Conservation (phyloP, 1,140 invertebrate genomes). For the Drosophila orena region DNA sequence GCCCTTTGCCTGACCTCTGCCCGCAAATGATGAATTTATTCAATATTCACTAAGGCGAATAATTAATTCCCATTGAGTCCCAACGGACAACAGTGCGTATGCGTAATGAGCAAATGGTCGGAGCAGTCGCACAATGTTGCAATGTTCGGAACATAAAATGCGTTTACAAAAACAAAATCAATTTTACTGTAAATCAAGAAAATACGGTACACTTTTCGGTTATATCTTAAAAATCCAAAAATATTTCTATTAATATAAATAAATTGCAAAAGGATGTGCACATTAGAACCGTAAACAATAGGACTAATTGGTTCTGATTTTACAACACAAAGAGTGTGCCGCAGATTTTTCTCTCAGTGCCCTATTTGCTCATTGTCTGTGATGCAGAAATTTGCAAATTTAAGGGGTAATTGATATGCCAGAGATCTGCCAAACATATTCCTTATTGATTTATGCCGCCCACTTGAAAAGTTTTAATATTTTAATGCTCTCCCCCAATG, state of each 20-base stretch:
- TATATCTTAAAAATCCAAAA: no score
- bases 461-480: slow-evolving; percentile 47
- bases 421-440: slow-evolving; percentile 15
- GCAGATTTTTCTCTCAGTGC: neutral
- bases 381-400: slow-evolving; percentile 13
- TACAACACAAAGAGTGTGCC: no score
- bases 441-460: slow-evolving; percentile 43
- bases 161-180: neutral
- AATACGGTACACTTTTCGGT: neutral
- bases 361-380: slow-evolving; percentile 6
- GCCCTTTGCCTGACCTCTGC: slow-evolving; percentile 5
- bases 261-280: neutral
- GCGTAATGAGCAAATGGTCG: slow-evolving; percentile 14
- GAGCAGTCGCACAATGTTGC: neutral
- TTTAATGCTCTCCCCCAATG: slow-evolving; percentile 35
- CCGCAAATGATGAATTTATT: slow-evolving; percentile 47
- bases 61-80: slow-evolving; percentile 41
- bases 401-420: slow-evolving; percentile 13
- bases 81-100: slow-evolving; percentile 28
- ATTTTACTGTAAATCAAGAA: neutral
- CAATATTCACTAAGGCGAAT: slow-evolving; percentile 51
- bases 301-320: no score
- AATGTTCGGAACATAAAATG: neutral
- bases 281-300: neutral
- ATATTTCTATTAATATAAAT: neutral